These are phyloP conservation scores for Micrasema minimum DNA, from an alignment of 1,140 invertebrate species.

Conservation along the genomic window DNA sequence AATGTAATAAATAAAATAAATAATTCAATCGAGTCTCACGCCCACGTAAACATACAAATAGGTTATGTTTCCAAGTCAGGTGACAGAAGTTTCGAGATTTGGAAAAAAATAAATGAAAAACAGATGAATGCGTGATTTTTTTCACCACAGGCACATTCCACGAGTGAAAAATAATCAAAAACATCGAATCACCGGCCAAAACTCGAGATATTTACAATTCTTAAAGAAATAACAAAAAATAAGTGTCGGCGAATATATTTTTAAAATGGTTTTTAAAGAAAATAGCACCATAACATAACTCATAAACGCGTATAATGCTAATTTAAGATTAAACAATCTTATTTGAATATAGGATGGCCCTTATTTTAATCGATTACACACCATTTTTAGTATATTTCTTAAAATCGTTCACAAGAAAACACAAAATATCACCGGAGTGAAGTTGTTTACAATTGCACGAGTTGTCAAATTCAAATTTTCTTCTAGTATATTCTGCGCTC, in stretches of 20 bases:
- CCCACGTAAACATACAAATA: constrained; percentile 34
- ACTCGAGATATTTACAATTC: neutral
- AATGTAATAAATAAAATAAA: too few relatives aligned
- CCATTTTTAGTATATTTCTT: constrained; percentile 30
- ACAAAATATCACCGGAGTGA: constrained; percentile 10
- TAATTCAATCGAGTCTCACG: neutral
- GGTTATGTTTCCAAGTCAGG: constrained; percentile 40
- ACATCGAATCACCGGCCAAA: neutral
- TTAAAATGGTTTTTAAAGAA: constrained; percentile 5
- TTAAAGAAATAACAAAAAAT: constrained; percentile 19
- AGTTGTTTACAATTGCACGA: neutral
- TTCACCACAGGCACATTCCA: neutral
- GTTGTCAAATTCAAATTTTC: too few relatives aligned
- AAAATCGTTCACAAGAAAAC: constrained; percentile 6
- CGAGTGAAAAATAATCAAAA: neutral
- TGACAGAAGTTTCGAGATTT: constrained; percentile 46
- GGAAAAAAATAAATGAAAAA: constrained; percentile 1
- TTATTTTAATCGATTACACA: constrained; percentile 23
- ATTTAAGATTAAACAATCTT: too few relatives aligned
- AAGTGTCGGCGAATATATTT: neutral
- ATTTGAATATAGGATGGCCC: neutral
- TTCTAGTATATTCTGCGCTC: too few relatives aligned
- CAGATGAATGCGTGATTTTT: neutral
- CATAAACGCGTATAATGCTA: too few relatives aligned
- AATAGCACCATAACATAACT: neutral